Percentiles rank a stretch among this genome's conserved stretches.
Evolutionary conservation across 1,140 invertebrate species (phyloP).

Genomic region (Drosophila miranda): DNA sequence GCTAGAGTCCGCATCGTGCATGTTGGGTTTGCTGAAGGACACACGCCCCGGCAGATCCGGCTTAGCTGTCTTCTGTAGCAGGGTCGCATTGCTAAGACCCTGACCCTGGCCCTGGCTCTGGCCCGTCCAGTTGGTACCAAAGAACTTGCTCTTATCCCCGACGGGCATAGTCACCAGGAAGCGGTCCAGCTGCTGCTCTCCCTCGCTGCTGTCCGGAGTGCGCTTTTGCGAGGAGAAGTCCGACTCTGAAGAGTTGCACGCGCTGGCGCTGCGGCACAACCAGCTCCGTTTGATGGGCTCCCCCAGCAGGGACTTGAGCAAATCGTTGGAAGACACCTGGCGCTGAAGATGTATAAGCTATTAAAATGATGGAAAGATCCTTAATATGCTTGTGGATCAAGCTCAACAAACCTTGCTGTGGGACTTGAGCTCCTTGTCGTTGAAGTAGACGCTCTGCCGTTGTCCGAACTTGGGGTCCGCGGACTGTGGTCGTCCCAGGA

Average conservation of each 20-base stretch:
- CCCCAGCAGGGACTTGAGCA: constrained; percentile 71
- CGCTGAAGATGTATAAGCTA: constrained; percentile 26
- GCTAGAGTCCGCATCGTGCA: constrained; percentile 68
- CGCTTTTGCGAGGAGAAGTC: constrained; percentile 53
- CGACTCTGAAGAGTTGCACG: constrained; percentile 72
- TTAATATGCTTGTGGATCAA: too few relatives aligned
- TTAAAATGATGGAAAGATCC: too few relatives aligned
- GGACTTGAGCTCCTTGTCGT: constrained; percentile 53
- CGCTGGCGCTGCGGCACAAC: constrained; percentile 66
- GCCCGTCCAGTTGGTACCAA: constrained; percentile 32
- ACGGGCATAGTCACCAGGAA: constrained; percentile 57
- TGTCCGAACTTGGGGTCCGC: constrained; percentile 74
- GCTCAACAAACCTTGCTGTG: constrained; percentile 41
- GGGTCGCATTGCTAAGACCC: constrained; percentile 40
- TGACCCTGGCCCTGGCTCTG: neutral
- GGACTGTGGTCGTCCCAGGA: constrained; percentile 72
- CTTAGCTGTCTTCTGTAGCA: constrained; percentile 57
- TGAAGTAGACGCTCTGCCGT: constrained; percentile 47
- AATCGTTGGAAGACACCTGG: constrained; percentile 72
- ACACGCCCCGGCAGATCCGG: constrained; percentile 78
- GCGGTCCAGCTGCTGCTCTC: constrained; percentile 43
- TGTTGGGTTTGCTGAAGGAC: constrained; percentile 73
- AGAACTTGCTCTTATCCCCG: constrained; percentile 43
- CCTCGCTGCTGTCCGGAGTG: constrained; percentile 54
- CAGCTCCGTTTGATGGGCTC: constrained; percentile 79